These are phyloP conservation scores for Semnornis frantzii DNA, from an alignment of 2,113 vertebrate species.

Conservation along the genomic window DNA sequence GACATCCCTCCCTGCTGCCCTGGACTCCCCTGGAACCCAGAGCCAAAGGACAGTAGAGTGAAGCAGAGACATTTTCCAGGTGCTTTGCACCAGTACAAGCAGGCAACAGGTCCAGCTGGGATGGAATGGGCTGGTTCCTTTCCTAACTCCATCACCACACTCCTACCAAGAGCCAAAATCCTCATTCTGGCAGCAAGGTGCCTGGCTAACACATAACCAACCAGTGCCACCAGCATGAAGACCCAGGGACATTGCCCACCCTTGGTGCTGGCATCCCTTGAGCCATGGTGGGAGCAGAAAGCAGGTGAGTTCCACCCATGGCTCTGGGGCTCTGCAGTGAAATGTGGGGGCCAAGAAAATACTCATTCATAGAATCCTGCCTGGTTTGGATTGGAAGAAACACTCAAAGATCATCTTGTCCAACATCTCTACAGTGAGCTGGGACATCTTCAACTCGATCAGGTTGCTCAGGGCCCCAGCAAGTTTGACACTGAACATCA, in stretches of 20 bases:
- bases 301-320: neutral
- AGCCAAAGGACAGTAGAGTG: neutral
- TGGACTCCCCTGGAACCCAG: neutral
- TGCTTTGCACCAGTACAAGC: neutral
- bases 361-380: neutral
- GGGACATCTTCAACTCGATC: too few relatives aligned
- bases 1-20: neutral
- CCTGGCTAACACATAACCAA: rapidly evolving
- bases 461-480: too few relatives aligned
- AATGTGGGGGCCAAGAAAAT: neutral
- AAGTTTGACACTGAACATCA: too few relatives aligned
- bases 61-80: rapidly evolving
- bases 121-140: neutral
- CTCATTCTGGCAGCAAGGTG: neutral
- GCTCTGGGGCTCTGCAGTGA: neutral
- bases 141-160: rapidly evolving
- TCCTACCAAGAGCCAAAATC: neutral
- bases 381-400: too few relatives aligned
- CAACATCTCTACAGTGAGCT: too few relatives aligned
- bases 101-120: neutral
- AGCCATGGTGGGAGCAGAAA: neutral
- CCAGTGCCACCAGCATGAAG: neutral
- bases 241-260: neutral
- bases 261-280: neutral
- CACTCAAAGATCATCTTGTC: too few relatives aligned